These are phyloP conservation scores for Helicorthomorpha holstii DNA, from an alignment of 1,140 invertebrate genomes.

Conservation along the genomic window DNA sequence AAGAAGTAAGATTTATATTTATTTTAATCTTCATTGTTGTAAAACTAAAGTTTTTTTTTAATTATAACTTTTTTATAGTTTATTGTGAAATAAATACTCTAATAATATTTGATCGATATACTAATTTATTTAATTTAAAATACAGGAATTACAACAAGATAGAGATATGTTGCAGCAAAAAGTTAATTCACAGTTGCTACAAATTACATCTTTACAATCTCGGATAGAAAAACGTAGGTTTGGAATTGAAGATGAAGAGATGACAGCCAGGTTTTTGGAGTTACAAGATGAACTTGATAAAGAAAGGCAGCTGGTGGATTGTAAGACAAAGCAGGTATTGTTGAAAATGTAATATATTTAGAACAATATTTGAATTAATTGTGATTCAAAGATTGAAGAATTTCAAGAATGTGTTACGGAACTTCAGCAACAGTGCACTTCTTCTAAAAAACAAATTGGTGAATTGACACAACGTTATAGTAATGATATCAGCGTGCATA, in stretches of 20 bases:
- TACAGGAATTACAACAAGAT: conserved; percentile 56
- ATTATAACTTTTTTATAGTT: too few species aligned
- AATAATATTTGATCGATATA: too few species aligned
- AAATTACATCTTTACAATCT: conserved; percentile 56
- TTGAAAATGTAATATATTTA: background rate
- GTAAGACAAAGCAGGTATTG: background rate
- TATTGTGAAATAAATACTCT: too few species aligned
- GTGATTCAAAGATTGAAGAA: too few species aligned
- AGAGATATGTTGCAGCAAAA: conserved; percentile 58
- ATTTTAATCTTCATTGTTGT: background rate
- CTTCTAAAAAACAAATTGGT: too few species aligned
- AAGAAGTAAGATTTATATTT: conserved; percentile 42
- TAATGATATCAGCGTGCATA: too few species aligned
- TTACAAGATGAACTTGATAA: background rate
- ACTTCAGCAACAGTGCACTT: too few species aligned
- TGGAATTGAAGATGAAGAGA: background rate
- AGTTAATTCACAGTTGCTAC: conserved; percentile 55
- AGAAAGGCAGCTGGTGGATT: background rate
- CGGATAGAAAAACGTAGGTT: conserved; percentile 44
- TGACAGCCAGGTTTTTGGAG: background rate
- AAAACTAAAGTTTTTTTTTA: too few species aligned
- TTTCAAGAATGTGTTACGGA: too few species aligned
- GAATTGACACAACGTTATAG: too few species aligned
- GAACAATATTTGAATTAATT: too few species aligned
- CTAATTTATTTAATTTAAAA: conserved; percentile 12